Conservation (phyloP, 2,888 invertebrate species). For the Agrotis segetum region DNA sequence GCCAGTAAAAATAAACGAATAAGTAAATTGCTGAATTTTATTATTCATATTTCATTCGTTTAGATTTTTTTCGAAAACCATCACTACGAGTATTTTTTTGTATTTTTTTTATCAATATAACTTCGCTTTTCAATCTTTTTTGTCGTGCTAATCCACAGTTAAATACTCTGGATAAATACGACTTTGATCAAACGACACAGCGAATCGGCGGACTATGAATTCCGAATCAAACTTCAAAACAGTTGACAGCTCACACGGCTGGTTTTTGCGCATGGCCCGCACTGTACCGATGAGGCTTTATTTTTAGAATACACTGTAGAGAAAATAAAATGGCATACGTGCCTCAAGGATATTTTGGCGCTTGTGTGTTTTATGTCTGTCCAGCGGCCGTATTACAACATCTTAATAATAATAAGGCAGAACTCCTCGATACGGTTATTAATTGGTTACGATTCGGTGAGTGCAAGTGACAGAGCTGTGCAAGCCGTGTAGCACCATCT, state of each 20-base stretch:
- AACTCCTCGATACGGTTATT: no score
- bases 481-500: no score
- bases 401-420: no score
- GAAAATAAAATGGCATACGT: constrained; percentile 34
- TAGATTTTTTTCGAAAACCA: neutral
- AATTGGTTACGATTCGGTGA: no score
- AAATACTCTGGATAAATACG: no score
- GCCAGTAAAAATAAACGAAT: neutral
- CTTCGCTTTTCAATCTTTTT: neutral
- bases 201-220: neutral
- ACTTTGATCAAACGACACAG: neutral
- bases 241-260: constrained; percentile 5
- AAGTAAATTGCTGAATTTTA: neutral
- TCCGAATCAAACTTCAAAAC: constrained; percentile 9
- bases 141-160: neutral
- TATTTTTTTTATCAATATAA: neutral
- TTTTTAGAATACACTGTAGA: constrained; percentile 15
- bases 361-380: neutral
- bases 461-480: no score
- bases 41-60: neutral
- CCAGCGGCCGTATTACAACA: no score
- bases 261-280: neutral
- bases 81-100: no score
- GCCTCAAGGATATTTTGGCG: neutral
- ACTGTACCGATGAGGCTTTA: neutral